phyloP scores from a whole-genome alignment of 2,113 vertebrate species.

The Vidua macroura region DNA sequence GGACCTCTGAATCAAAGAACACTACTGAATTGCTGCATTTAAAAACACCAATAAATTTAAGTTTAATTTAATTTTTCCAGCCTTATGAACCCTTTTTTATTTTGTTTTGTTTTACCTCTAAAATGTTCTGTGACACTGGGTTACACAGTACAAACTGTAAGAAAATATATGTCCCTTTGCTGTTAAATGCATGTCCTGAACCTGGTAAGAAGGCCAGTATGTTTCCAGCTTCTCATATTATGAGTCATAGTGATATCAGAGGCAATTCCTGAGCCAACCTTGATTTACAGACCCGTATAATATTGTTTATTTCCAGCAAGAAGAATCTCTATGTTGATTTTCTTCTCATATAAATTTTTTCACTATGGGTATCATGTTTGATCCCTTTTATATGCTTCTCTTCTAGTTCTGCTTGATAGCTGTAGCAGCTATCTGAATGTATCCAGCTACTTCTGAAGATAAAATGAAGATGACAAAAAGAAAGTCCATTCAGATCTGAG shows the following conservation, averaged over 20 bases:
- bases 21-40: neutral
- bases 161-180: neutral
- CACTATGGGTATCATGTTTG: rapidly evolving
- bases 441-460: neutral
- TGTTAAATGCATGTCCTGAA: neutral
- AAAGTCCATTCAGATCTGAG: neutral
- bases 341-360: neutral
- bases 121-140: neutral
- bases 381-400: neutral
- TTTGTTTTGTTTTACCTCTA: neutral
- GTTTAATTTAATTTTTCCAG: neutral
- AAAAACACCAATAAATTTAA: neutral
- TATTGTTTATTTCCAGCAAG: neutral
- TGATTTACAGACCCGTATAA: neutral
- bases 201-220: neutral
- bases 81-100: neutral
- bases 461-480: neutral
- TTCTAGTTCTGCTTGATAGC: neutral
- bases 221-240: neutral
- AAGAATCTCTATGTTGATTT: neutral
- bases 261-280: neutral
- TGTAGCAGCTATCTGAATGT: neutral
- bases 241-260: neutral
- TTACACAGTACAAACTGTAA: neutral
- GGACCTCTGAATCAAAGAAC: neutral